Percentiles rank a stretch among this genome's conserved stretches.
Conservation (phyloP, 1,140 invertebrate genomes). For the Lerema accius region DNA sequence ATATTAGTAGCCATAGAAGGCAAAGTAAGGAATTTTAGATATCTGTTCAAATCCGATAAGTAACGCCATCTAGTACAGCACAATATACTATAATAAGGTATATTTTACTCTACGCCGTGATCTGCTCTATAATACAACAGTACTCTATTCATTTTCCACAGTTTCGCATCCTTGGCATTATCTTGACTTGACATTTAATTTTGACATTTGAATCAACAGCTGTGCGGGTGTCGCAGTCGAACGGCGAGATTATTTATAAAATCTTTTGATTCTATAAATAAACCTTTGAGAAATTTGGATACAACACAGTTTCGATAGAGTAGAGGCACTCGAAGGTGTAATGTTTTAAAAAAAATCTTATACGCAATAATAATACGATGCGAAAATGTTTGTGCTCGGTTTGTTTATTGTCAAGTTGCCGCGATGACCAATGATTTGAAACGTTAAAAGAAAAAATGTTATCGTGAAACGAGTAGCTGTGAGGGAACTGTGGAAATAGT, state of each 20-base stretch:
- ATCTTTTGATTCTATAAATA: conserved; percentile 74
- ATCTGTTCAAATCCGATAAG: too few species aligned
- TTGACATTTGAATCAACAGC: conserved; percentile 54
- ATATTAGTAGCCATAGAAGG: too few species aligned
- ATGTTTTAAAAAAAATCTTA: conserved; percentile 55
- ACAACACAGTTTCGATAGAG: conserved; percentile 58
- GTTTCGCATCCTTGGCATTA: not conserved
- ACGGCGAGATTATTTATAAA: conserved; percentile 71
- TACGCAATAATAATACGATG: conserved; percentile 49
- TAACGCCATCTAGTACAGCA: too few species aligned
- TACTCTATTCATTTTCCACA: too few species aligned
- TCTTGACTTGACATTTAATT: conserved; percentile 35
- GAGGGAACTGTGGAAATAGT: conserved; percentile 3
- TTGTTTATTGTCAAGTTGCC: conserved; percentile 31
- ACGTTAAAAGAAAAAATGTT: conserved; percentile 19
- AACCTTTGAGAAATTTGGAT: conserved; percentile 58
- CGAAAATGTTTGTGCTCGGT: conserved; percentile 49
- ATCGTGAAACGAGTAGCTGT: conserved; percentile 7
- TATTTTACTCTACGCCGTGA: too few species aligned
- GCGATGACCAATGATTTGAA: conserved; percentile 25
- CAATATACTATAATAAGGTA: too few species aligned
- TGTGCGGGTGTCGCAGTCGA: conserved; percentile 43
- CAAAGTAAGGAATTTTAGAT: too few species aligned
- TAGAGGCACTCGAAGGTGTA: conserved; percentile 49
- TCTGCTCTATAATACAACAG: too few species aligned